These are phyloP conservation scores for Diaperis boleti DNA, from an alignment of 2,888 invertebrate species.

Conservation along the genomic window DNA sequence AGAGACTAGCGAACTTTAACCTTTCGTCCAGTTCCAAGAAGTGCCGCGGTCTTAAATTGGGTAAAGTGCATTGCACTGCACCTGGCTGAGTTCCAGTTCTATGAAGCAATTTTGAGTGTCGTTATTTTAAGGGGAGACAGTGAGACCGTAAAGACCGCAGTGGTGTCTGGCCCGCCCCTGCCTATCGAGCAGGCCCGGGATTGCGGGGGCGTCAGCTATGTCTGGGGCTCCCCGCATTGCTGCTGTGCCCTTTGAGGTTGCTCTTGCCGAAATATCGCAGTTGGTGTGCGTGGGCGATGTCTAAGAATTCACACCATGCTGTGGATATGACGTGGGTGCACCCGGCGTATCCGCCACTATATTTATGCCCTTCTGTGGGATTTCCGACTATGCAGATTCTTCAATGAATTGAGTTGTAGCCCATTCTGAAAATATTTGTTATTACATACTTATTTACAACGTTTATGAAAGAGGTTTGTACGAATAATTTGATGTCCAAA, in stretches of 20 bases:
- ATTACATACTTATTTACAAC: no score
- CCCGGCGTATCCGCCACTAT: conserved; percentile 33
- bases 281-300: conserved; percentile 17
- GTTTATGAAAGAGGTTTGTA: no score
- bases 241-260: conserved; percentile 30
- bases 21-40: conserved; percentile 11
- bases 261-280: conserved; percentile 30
- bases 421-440: no score
- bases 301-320: conserved; percentile 17
- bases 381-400: no score
- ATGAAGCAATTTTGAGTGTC: conserved; percentile 8
- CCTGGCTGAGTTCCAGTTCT: conserved; percentile 20
- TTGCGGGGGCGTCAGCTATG: conserved; percentile 54
- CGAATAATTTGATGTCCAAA: no score
- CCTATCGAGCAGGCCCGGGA: conserved; percentile 49
- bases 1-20: conserved; percentile 30
- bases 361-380: no score
- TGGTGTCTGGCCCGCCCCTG: conserved; percentile 42
- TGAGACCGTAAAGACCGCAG: conserved; percentile 35
- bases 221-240: conserved; percentile 47
- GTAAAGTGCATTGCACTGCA: conserved; percentile 22
- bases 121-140: conserved; percentile 25
- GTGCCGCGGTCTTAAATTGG: not conserved
- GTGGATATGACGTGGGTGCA: not conserved
- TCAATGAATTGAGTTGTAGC: no score